Evolutionary conservation across 2,797 vertebrate genomes (phyloP), one percentile per base, ranked within the genome.

Genomic region (Sebastes taczanowskii): DNA sequence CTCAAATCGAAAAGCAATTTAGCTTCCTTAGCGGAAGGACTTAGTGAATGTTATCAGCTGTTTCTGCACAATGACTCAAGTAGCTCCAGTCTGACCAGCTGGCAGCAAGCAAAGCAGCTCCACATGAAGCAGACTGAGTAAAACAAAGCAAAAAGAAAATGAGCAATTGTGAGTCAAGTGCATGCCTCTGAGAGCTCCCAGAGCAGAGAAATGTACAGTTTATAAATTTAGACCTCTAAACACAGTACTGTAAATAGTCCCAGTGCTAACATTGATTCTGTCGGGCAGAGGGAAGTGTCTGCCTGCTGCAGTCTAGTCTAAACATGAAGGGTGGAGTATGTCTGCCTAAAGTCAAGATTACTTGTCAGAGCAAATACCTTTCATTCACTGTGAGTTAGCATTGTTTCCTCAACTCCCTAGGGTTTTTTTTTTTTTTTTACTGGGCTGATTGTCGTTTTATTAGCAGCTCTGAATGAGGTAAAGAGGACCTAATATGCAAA

Each of bases 281-380:
- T 65, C 65, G 16, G 66, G 55, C 59, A 35, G 62, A 77, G 56
- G 60, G 66, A 72, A 86, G 80, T 59, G 81, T 80, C 56, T 78
- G 81, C 72, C 70, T 76, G 78, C 18, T 77, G 20, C 79, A 88
- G 86, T 90, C 88, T 90, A 88, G 86, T 90, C 88, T 90, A 89
- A 89, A 92, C 80, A 82, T 38, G 84, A 83, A 86, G 78, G 88
- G 84, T 72, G 88, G 83, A 87, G 80, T 59, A 63, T 53, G 78
- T 84, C 81, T 78, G 84, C 85, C 86, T 82, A 3, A 62, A 92
- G 86, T 80, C 79, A 84, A 75, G 77, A 77, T 83, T 88, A 88
- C 87, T 61, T 88, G 86, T 90, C 88, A 73, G 83, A 81, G 75
- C 84, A 89, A 92, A 93, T 87, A 88, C 60, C 81, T 88, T 86